phyloP scores from a whole-genome alignment of 1,140 invertebrate species.

The Drosophila takahashii region DNA sequence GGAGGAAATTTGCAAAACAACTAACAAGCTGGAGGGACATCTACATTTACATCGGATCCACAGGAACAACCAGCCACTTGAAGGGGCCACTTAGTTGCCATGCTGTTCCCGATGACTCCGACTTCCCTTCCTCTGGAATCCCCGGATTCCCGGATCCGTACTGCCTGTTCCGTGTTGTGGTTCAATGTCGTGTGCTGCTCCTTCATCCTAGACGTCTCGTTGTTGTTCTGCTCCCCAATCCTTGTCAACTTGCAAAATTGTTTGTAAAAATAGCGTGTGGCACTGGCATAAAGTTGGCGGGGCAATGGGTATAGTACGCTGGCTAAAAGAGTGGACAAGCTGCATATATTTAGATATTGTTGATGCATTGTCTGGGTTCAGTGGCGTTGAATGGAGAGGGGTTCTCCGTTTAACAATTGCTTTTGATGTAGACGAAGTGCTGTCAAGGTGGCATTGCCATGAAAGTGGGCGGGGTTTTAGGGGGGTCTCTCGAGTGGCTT shows the following conservation, averaged over 20 bases:
- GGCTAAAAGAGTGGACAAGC: conserved; percentile 48
- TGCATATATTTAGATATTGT: conserved; percentile 79
- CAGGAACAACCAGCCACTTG: conserved; percentile 47
- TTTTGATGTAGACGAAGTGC: conserved; percentile 38
- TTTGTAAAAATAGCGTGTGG: conserved; percentile 82
- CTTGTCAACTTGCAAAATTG: conserved; percentile 81
- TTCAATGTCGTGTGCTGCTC: conserved; percentile 65
- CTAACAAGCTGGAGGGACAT: conserved; percentile 49
- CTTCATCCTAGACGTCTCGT: conserved; percentile 40
- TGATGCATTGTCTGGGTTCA: conserved; percentile 64
- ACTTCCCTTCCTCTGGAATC: background rate
- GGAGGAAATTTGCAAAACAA: conserved; percentile 53
- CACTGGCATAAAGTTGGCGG: conserved; percentile 63
- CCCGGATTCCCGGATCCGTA: background rate
- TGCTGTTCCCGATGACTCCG: conserved; percentile 43
- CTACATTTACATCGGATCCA: conserved; percentile 10
- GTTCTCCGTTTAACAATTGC: conserved; percentile 31
- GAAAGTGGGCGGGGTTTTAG: background rate
- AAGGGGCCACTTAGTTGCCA: conserved; percentile 74
- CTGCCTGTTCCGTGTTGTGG: conserved; percentile 47
- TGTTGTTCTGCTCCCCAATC: conserved; percentile 49
- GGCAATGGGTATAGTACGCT: background rate
- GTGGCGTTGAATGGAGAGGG: conserved; percentile 30
- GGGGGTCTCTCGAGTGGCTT: conserved; percentile 23
- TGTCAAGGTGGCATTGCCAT: conserved; percentile 21